These are phyloP conservation scores for Beris morrisii DNA, from an alignment of 2,888 invertebrate genomes.

Conservation along the genomic window DNA sequence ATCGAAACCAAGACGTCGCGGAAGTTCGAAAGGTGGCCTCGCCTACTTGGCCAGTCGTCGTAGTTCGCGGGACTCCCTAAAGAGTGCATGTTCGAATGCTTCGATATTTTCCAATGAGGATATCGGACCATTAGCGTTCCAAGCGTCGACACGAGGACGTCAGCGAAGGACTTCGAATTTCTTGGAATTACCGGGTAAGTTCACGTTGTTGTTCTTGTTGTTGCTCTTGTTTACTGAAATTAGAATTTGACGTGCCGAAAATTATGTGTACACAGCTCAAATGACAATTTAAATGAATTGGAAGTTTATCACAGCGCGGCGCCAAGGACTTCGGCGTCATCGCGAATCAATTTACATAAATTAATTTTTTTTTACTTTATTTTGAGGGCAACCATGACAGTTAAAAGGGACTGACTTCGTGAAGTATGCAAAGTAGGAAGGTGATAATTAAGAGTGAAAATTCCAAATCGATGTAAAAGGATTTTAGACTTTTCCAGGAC, in stretches of 20 bases:
- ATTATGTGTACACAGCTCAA: constrained; percentile 8
- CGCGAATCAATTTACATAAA: constrained; percentile 24
- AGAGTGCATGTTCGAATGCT: constrained; percentile 68
- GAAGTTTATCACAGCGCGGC: background rate
- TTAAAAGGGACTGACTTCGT: too few relatives aligned
- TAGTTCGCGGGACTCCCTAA: constrained; percentile 74
- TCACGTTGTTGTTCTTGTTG: constrained; percentile 28
- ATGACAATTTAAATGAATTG: background rate
- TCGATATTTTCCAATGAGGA: constrained; percentile 73
- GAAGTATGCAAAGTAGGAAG: constrained; percentile 14
- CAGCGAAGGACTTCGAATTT: constrained; percentile 85
- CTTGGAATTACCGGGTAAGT: constrained; percentile 78
- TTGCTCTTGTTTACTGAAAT: background rate
- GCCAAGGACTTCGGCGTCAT: background rate
- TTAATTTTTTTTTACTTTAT: background rate
- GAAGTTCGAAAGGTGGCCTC: constrained; percentile 64
- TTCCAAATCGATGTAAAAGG: constrained; percentile 16
- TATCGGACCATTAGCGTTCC: constrained; percentile 78
- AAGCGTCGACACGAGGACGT: constrained; percentile 73
- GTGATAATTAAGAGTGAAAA: constrained; percentile 23
- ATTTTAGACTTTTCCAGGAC: constrained; percentile 5
- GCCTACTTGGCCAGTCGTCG: constrained; percentile 83
- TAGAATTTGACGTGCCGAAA: constrained; percentile 9
- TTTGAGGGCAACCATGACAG: too few relatives aligned
- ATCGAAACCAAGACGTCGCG: constrained; percentile 68